Evolutionary conservation across 2,113 vertebrate species (phyloP), one percentile per base, ranked within the genome.

Genomic region (Hassar affinis): DNA sequence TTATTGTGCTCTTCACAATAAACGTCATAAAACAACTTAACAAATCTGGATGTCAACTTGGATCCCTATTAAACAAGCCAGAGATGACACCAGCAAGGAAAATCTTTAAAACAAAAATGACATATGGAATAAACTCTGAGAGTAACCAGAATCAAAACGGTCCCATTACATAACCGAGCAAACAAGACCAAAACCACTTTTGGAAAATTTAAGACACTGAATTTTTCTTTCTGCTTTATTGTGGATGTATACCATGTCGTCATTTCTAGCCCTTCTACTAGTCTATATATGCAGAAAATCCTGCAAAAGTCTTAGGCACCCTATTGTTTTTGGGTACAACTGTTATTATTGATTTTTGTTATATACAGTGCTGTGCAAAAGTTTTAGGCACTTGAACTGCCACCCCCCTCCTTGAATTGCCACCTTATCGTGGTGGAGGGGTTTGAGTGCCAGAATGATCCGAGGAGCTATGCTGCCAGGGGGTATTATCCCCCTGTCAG

Each of bases 1-100:
- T 33, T 42, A 42, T 1, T 7, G 9, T 22, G 35, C 18, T 42
- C 12, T 71, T 71, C 38, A 25, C 38, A 25, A 22, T 11, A 42
- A 10, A 45, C 20, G 6, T 45, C 62, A 3, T 33, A 49, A 27
- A 17, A 45, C 42, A 49, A 49, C 42, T 72, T 72, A 25, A 27
- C 12, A 27, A 74, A 74, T 12, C 45, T 9, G 14, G 69, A 74
- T 49, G 45, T 49, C 45, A 74, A 30, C 25, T 49, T 27, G 1
- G 69, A 74, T 74, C 45, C 12, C 69, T 49, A 74, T 18, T 74
- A 74, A 74, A 51, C 45, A 74, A 74, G 6, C 45, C 45, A 74
- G 69, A 49, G 11, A 74, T 17, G 4, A n/a, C 12, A n/a, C 47
- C 14, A 27, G 45, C 69, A 15, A 6, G 69, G 25, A 49, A 49